These are phyloP conservation scores for Erythrolamprus reginae DNA, from an alignment of 2,113 vertebrate species.

Conservation along the genomic window DNA sequence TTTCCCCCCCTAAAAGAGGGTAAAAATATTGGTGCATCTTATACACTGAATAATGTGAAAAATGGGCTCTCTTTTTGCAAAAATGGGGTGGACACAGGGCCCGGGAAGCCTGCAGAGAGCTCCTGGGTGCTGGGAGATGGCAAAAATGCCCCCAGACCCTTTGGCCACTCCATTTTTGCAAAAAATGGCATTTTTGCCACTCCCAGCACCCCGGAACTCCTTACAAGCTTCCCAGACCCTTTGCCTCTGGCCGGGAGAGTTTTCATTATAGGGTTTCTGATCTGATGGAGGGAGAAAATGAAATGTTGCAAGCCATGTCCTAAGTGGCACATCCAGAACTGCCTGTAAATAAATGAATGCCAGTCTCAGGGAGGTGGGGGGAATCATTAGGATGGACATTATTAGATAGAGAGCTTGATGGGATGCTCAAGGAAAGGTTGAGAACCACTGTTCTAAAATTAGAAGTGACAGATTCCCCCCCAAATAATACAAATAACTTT, in stretches of 20 bases:
- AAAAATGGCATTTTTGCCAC: no score
- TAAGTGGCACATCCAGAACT: not conserved
- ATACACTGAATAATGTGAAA: no score
- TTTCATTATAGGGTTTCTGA: not conserved
- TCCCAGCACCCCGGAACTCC: no score
- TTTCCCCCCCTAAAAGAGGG: no score
- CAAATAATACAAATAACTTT: conserved; percentile 20
- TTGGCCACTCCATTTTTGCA: no score
- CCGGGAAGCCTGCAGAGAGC: no score
- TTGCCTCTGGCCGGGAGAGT: not conserved
- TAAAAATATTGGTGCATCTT: no score
- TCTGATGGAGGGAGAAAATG: not conserved
- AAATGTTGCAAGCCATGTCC: not conserved
- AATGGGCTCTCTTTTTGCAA: no score
- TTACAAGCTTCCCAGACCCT: no score
- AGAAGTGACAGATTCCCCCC: conserved; percentile 17
- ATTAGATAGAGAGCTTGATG: not conserved
- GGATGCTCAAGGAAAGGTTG: not conserved
- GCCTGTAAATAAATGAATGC: not conserved
- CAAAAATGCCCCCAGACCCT: no score
- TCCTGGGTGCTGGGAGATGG: no score
- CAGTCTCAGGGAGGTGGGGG: not conserved
- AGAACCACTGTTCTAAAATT: conserved; percentile 13
- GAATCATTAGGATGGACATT: not conserved
- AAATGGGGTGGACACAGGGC: no score